phyloP scores from a whole-genome alignment of 37 sponge, comb jelly and placozoan species.

The Theonella swinhoei region DNA sequence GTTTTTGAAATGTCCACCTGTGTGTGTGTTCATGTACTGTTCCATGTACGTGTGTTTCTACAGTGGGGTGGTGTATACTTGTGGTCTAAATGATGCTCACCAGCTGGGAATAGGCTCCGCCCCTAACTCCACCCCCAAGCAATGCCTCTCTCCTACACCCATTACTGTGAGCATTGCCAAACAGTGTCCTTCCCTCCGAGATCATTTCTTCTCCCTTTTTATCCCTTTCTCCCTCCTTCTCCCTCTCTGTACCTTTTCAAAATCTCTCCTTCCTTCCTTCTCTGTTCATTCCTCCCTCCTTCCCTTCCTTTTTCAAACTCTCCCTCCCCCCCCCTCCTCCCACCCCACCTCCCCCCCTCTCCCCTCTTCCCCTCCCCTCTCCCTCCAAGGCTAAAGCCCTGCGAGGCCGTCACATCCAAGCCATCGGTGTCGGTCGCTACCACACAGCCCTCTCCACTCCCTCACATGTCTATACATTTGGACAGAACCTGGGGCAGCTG shows the following conservation, averaged over 20 bases:
- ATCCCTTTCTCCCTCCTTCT: neutral
- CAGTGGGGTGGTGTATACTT: constrained; percentile 82
- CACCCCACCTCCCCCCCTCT: neutral
- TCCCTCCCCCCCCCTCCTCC: too few relatives aligned
- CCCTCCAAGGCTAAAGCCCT: constrained; percentile 49
- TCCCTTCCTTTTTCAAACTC: too few relatives aligned
- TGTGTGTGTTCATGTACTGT: too few relatives aligned
- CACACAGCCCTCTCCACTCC: constrained; percentile 84
- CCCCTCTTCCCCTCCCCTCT: neutral
- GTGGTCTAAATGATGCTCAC: constrained; percentile 89
- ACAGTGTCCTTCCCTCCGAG: too few relatives aligned
- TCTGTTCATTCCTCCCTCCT: too few relatives aligned
- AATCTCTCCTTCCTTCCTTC: too few relatives aligned
- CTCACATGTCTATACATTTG: constrained; percentile 74
- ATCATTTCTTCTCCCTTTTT: too few relatives aligned
- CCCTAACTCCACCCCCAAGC: constrained; percentile 44
- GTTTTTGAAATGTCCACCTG: too few relatives aligned
- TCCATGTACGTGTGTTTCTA: neutral
- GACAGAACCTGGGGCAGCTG: constrained; percentile 88
- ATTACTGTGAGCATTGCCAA: constrained; percentile 38
- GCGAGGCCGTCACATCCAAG: constrained; percentile 25
- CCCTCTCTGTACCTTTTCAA: neutral
- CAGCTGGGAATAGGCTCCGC: constrained; percentile 81
- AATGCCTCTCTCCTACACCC: constrained; percentile 52
- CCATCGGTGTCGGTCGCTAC: constrained; percentile 80